Base-by-base conservation (phyloP, 2,113 vertebrate species). In the Misgurnus anguillicaudatus region DNA sequence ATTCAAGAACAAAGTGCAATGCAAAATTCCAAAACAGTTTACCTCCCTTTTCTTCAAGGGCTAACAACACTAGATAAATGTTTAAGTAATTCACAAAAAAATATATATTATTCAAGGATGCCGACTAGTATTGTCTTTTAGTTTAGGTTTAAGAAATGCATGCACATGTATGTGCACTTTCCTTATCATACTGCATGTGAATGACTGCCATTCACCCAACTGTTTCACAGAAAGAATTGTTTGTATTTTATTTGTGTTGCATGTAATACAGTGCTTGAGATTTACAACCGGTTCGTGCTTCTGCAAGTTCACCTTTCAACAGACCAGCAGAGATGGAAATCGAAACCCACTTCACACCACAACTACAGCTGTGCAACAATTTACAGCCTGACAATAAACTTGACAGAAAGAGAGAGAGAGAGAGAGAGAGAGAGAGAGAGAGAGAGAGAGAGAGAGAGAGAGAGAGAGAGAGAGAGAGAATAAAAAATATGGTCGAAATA, bases 281-380 rank as follows among this genome's bases (percentile, higher is more conserved):
- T 45, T 61, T 10, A 9, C 11, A 47, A 61, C 61, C 41, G 24
- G 41, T 57, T 57, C 0, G 19, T n/a, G 8, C 13, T n/a, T 19
- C 53, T 9, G 57, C 57, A 60, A 31, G 41, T 47, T 74, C 57
- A 17, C 9, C 57, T 16, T 31, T 45, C 57, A 60, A 74, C 71
- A 74, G 57, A 62, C 19, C 57, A 74, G 57, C 71, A 61, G 41
- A 61, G 57, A 45, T 60, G 55, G 41, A 62, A 48, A 74, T 74
- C 57, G 19, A 74, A 62, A 74, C 39, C 39, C 57, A 74, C 39
- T 47, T 61, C 71, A 74, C 71, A 74, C 41, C 71, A 45, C 71
- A 48, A 60, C 21, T 60, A 47, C 71, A 72, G 71, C 71, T 62
- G 71, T 0, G 13, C 21, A 61, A 74, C 57, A 61, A 61, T 16